Conservation (phyloP, 2,888 invertebrate genomes). For the Digitonthophagus gazella region DNA sequence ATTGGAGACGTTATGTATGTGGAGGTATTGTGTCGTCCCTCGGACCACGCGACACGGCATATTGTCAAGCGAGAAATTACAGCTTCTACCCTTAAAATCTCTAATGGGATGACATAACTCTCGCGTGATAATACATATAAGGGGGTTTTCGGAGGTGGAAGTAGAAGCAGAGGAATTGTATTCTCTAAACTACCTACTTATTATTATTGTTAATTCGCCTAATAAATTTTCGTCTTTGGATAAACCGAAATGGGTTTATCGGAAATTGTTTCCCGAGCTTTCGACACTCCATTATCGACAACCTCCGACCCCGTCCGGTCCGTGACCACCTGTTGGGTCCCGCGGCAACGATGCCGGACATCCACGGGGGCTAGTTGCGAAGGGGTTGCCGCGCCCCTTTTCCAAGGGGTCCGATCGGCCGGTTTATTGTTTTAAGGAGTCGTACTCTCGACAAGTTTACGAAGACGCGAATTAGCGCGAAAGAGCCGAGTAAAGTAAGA, state of each 20-base stretch:
- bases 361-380: too few relatives aligned
- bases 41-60: background rate
- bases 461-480: background rate
- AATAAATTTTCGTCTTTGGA: too few relatives aligned
- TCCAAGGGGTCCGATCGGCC: too few relatives aligned
- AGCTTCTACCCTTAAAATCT: background rate
- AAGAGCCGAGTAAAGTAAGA: background rate
- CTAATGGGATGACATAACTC: background rate
- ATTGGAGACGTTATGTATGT: background rate
- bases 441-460: too few relatives aligned
- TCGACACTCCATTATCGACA: background rate
- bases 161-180: too few relatives aligned
- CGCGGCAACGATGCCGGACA: too few relatives aligned
- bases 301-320: background rate
- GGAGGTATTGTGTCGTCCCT: background rate
- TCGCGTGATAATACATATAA: background rate
- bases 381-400: too few relatives aligned
- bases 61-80: background rate
- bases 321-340: background rate
- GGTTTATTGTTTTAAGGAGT: too few relatives aligned
- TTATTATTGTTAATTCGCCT: too few relatives aligned
- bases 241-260: too few relatives aligned
- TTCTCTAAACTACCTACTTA: too few relatives aligned
- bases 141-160: background rate
- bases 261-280: background rate